Evolutionary conservation across 2,888 invertebrate genomes (phyloP), one percentile per base, ranked within the genome.

Genomic region (Entomobrya proxima): DNA sequence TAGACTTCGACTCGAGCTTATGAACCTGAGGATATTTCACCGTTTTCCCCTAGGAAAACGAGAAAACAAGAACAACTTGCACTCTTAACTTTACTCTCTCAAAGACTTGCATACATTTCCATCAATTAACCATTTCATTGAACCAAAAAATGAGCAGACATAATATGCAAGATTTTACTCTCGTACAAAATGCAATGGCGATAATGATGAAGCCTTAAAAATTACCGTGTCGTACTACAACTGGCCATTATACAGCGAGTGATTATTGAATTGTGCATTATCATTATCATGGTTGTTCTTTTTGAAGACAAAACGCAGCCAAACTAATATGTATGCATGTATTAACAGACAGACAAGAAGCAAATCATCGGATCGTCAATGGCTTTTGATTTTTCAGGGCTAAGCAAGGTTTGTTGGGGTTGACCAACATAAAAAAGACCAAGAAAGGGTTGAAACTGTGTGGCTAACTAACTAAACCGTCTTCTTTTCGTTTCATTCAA

Each of bases 41-140:
- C 75, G 55, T 75, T 58, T 61, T 24, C 32, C 35, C 67, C 47
- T 78, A 18, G 35, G 37, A 13, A 30, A 55, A 11, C 24, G 21
- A 13, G 24, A 35, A 24, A 76, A 4, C 13, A 47, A 44, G 78
- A 64, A 44, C 78, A 78, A 85, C 78, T 85, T 85, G 58, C 84
- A 85, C 84, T 78, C 40, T 81, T 75, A 69, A 9, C 55, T 40
- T 40, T 55, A 55, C 18, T 61, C 55, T n/a, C 37, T 64, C 64
- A 64, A 37, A 37, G 37, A 74, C 69, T 77, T 85, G 84, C 84
- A 85, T 85, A 85, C 61, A 85, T 85, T 85, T 72, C 72, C 84
- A 85, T 85, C 84, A 85, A 85, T 85, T 85, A 85, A 85, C 78
- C 58, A 85, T 85, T 77, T 85, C 84, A 85, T 72, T 75, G 61